Evolutionary conservation across 1,140 invertebrate genomes (phyloP).

Genomic region (Sitophilus oryzae): DNA sequence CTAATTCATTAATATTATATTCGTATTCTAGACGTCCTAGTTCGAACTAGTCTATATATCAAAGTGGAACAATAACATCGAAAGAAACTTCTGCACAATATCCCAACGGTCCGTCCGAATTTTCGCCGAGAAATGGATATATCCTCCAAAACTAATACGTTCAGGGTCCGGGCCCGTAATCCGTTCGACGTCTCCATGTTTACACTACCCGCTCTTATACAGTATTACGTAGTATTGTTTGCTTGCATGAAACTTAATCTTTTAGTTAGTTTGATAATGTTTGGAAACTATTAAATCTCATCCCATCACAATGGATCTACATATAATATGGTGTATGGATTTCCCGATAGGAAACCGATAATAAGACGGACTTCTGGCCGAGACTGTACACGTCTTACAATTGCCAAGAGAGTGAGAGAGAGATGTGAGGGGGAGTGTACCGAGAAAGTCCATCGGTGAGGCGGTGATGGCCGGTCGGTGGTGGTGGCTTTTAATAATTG

Average conservation of each 20-base stretch:
- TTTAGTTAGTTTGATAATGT: slow-evolving; percentile 20
- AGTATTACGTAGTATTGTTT: slow-evolving; percentile 21
- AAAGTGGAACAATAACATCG: too few relatives aligned
- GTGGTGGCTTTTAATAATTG: not conserved
- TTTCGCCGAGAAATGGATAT: too few relatives aligned
- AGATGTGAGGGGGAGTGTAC: slow-evolving; percentile 4
- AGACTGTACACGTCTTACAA: slow-evolving; percentile 3
- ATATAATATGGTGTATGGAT: slow-evolving; percentile 13
- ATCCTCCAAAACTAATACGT: not conserved
- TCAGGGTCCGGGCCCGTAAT: not conserved
- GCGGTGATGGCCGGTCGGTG: not conserved
- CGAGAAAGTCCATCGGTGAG: not conserved
- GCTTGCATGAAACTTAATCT: slow-evolving; percentile 24
- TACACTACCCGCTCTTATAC: slow-evolving; percentile 13
- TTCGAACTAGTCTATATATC: too few relatives aligned
- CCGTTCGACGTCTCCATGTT: slow-evolving; percentile 15
- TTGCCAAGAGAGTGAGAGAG: not conserved
- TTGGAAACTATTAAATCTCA: slow-evolving; percentile 22
- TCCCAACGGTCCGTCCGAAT: too few relatives aligned
- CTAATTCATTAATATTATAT: too few relatives aligned
- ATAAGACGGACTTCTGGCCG: slow-evolving; percentile 6
- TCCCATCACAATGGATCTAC: slow-evolving; percentile 19
- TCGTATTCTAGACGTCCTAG: too few relatives aligned
- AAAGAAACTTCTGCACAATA: too few relatives aligned
- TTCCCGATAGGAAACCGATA: slow-evolving; percentile 6